A percentile compares a stretch with the other conserved stretches of the same genome.
Conservation (phyloP, 2,113 vertebrate species). For the Chamaea fasciata region DNA sequence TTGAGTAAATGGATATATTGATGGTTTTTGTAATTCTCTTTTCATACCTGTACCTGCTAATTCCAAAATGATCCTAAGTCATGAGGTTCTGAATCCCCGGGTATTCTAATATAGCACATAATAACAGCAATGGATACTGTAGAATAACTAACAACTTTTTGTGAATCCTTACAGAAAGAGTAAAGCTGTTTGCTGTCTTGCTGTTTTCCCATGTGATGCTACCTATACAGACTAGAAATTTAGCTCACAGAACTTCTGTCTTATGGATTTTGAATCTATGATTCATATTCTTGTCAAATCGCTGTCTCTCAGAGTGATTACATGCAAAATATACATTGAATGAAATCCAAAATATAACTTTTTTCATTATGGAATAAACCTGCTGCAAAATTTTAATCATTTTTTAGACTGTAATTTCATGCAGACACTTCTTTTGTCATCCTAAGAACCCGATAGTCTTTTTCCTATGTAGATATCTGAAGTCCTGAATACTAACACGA, state of each 20-base stretch:
- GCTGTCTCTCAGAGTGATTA: not conserved
- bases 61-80: not conserved
- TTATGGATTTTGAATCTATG: constrained; percentile 7
- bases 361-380: not conserved
- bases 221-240: not conserved
- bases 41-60: not conserved
- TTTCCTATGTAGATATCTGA: not conserved
- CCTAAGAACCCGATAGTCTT: not conserved
- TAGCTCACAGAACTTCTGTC: not conserved
- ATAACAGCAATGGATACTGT: not conserved
- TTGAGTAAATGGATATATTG: not conserved
- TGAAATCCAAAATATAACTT: not conserved
- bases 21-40: not conserved
- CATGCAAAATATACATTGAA: not conserved
- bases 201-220: not conserved
- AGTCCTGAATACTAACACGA: not conserved
- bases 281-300: constrained; percentile 10
- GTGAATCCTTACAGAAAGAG: not conserved
- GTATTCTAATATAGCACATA: not conserved
- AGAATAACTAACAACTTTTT: not conserved
- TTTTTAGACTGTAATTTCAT: not conserved
- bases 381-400: not conserved
- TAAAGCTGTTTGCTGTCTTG: not conserved
- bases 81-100: not conserved
- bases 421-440: not conserved